Percentiles rank a stretch among this genome's conserved stretches.
phyloP scores from a whole-genome alignment of 2,113 vertebrate genomes.

The Morone chrysops region DNA sequence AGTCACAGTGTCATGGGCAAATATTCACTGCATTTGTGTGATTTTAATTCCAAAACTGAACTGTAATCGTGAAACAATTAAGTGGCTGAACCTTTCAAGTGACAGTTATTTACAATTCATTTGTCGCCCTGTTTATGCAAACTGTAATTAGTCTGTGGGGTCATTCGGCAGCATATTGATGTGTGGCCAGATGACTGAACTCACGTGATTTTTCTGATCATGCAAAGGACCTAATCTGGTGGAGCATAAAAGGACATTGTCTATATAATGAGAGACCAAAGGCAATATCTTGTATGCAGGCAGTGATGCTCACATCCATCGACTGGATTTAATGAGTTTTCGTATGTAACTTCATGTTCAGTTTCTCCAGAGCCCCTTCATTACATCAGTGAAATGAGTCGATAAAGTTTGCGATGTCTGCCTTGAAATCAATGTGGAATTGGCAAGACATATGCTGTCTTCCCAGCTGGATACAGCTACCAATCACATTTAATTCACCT shows the following conservation, averaged over 20 bases:
- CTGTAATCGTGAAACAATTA: slow-evolving; percentile 18
- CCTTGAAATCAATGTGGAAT: slow-evolving; percentile 22
- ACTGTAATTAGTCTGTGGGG: slow-evolving; percentile 51
- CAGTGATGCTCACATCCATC: slow-evolving; percentile 12
- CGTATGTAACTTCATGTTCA: slow-evolving; percentile 34
- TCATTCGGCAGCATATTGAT: slow-evolving; percentile 36
- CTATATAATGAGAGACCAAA: slow-evolving; percentile 49
- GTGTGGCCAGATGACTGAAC: neutral
- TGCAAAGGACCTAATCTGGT: slow-evolving; percentile 6
- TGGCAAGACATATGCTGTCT: neutral
- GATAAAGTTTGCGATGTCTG: slow-evolving; percentile 28
- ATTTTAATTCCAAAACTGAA: slow-evolving; percentile 7
- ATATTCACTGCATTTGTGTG: neutral
- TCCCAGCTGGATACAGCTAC: neutral
- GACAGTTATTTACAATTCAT: slow-evolving; percentile 27
- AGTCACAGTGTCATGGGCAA: neutral
- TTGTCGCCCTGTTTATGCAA: slow-evolving; percentile 22
- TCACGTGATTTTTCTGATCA: slow-evolving; percentile 7
- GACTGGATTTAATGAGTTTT: slow-evolving; percentile 41
- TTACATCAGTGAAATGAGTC: slow-evolving; percentile 25
- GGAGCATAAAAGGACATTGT: slow-evolving; percentile 30
- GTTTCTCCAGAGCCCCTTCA: slow-evolving; percentile 28
- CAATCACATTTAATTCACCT: slow-evolving; percentile 2
- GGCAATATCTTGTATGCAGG: slow-evolving; percentile 19
- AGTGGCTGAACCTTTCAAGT: neutral